Conservation (phyloP, 2,888 invertebrate species). For the Crocallis elinguaria region DNA sequence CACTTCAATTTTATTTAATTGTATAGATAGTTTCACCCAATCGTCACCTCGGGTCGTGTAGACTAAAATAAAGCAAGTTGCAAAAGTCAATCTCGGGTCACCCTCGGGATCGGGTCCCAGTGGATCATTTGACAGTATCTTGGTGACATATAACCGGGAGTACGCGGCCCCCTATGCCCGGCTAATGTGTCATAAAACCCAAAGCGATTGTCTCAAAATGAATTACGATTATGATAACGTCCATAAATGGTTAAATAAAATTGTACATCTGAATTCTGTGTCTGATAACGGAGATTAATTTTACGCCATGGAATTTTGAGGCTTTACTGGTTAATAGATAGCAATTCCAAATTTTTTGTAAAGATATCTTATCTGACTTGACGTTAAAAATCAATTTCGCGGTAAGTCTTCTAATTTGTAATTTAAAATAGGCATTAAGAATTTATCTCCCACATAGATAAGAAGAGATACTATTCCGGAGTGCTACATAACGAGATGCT, state of each 20-base stretch:
- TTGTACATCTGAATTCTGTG: conserved; percentile 40
- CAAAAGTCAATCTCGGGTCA: conserved; percentile 51
- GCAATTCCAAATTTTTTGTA: neutral
- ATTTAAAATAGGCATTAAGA: neutral
- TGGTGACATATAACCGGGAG: conserved; percentile 72
- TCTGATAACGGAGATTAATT: conserved; percentile 41
- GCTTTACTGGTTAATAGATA: neutral
- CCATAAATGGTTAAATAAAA: conserved; percentile 59
- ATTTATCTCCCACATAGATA: conserved; percentile 8
- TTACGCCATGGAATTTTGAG: conserved; percentile 23
- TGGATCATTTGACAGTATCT: conserved; percentile 76
- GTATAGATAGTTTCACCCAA: neutral
- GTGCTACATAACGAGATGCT: conserved; percentile 1
- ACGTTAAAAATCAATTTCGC: neutral
- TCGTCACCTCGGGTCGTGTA: conserved; percentile 11
- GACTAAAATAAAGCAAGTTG: conserved; percentile 34
- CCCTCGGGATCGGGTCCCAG: conserved; percentile 57
- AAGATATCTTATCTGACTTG: neutral
- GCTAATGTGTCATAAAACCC: conserved; percentile 81
- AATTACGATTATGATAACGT: conserved; percentile 60
- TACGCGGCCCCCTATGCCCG: conserved; percentile 52
- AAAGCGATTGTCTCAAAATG: conserved; percentile 72
- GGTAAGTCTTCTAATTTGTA: neutral
- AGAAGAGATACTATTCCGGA: neutral
- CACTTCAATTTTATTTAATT: too few relatives aligned